phyloP scores from a whole-genome alignment of 2,113 vertebrate species.

The Mesembrinibis cayennensis region DNA sequence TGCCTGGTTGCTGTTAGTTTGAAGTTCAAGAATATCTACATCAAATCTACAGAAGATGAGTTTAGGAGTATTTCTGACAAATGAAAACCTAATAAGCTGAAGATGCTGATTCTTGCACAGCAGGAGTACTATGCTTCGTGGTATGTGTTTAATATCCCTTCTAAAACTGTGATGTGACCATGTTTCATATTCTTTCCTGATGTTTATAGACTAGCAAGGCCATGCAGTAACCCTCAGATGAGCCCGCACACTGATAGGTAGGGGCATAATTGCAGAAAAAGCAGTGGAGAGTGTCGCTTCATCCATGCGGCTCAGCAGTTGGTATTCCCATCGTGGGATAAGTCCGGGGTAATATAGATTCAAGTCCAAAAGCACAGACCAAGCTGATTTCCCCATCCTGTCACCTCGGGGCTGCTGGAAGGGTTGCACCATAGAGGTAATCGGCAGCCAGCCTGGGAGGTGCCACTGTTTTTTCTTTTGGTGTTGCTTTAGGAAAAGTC shows the following conservation, averaged over 20 bases:
- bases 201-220: not conserved
- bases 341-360: not conserved
- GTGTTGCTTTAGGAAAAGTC: not conserved
- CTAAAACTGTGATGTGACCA: not conserved
- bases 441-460: not conserved
- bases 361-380: not conserved
- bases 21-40: not conserved
- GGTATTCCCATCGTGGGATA: rapidly evolving
- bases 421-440: too few species aligned
- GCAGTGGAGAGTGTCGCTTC: rapidly evolving
- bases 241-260: not conserved
- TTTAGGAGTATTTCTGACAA: not conserved
- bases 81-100: not conserved
- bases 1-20: not conserved
- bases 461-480: not conserved
- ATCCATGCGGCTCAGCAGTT: not conserved
- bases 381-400: not conserved
- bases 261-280: not conserved
- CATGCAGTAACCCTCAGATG: not conserved
- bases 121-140: not conserved
- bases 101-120: not conserved
- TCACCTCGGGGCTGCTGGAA: not conserved
- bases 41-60: not conserved
- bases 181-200: not conserved
- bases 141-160: not conserved